Percentiles rank a stretch among this genome's conserved stretches.
Evolutionary conservation across 2,888 invertebrate genomes (phyloP).

Genomic region (Lottia scabra): DNA sequence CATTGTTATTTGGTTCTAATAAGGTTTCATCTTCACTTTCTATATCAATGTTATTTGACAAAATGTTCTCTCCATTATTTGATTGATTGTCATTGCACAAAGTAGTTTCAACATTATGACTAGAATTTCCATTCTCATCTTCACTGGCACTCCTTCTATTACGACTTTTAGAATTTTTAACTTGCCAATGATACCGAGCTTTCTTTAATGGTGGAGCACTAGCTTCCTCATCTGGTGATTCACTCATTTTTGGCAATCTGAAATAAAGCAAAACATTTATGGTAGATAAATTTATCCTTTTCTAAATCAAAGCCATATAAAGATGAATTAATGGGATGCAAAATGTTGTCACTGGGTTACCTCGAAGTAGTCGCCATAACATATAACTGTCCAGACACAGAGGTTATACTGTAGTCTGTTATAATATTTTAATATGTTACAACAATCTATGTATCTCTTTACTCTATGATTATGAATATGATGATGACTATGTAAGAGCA

Average conservation of each 20-base stretch:
- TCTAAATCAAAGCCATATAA: too few relatives aligned
- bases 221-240: neutral
- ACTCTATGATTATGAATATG: too few relatives aligned
- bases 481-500: too few relatives aligned
- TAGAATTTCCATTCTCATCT: neutral
- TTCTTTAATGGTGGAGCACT: slow-evolving; percentile 17
- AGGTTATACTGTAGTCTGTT: too few relatives aligned
- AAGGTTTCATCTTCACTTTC: neutral
- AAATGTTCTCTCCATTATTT: neutral
- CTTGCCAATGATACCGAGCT: slow-evolving; percentile 12
- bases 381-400: too few relatives aligned
- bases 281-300: too few relatives aligned
- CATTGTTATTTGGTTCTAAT: neutral
- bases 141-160: neutral
- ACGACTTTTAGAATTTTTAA: neutral
- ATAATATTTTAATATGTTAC: too few relatives aligned
- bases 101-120: neutral
- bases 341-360: too few relatives aligned
- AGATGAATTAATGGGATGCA: too few relatives aligned
- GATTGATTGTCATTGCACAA: neutral
- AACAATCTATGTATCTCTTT: too few relatives aligned
- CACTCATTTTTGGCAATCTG: neutral
- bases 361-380: too few relatives aligned
- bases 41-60: neutral
- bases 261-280: too few relatives aligned